These are phyloP conservation scores for Eremobia ochroleuca DNA, from an alignment of 2,888 invertebrate species.

Conservation along the genomic window DNA sequence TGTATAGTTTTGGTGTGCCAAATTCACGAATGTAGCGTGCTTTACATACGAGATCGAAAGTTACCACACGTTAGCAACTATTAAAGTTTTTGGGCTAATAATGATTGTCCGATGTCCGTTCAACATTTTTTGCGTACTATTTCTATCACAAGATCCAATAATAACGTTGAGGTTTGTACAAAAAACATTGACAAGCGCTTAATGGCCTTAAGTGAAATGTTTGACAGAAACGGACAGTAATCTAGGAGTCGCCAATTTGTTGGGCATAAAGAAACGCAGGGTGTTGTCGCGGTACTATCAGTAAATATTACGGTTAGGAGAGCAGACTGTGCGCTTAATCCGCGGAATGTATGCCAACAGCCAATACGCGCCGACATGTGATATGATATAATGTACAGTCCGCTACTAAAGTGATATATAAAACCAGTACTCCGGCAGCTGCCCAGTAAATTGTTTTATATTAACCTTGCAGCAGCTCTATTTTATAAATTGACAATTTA, in stretches of 20 bases:
- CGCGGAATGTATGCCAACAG: constrained; percentile 75
- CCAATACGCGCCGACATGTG: constrained; percentile 72
- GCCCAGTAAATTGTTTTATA: constrained; percentile 48
- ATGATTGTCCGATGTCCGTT: constrained; percentile 62
- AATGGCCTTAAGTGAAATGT: constrained; percentile 68
- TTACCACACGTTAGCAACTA: constrained; percentile 58
- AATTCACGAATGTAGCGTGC: constrained; percentile 44
- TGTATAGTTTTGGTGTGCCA: constrained; percentile 21
- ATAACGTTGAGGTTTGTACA: constrained; percentile 64
- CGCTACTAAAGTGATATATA: constrained; percentile 60
- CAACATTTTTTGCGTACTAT: constrained; percentile 60
- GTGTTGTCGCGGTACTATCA: constrained; percentile 74
- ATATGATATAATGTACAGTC: constrained; percentile 74
- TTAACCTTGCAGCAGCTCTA: constrained; percentile 44
- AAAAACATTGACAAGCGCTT: constrained; percentile 68
- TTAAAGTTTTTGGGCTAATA: constrained; percentile 66
- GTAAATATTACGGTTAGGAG: constrained; percentile 79
- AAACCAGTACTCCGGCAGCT: constrained; percentile 36
- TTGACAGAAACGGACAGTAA: constrained; percentile 72
- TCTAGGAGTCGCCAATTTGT: constrained; percentile 70
- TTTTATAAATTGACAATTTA: constrained; percentile 25
- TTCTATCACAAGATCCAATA: constrained; percentile 59
- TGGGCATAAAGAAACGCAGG: constrained; percentile 70
- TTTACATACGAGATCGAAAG: constrained; percentile 56
- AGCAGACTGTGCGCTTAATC: constrained; percentile 77